Evolutionary conservation across 1,140 invertebrate species (phyloP), one percentile per base, ranked within the genome.

Genomic region (Psix sp.): DNA sequence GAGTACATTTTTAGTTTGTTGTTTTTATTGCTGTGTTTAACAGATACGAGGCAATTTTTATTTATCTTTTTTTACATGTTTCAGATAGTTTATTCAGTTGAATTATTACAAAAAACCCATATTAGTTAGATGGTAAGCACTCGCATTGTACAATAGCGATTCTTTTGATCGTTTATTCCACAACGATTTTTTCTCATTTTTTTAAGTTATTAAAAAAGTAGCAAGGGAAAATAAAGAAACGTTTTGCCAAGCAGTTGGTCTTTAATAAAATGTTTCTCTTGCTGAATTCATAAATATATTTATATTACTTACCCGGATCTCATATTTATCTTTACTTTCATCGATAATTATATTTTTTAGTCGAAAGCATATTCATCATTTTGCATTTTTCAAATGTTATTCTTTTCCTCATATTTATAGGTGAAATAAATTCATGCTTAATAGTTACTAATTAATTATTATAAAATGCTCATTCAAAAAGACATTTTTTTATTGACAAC

Each of bases 181-280:
- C 31, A 21, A 11, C 5, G 9, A 38, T 43, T 54, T 56, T 39
- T 10, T 11, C 36, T 57, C 43, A 43, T 29, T 13, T 68, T 59
- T 68, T 35, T 43, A 56, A 11, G n/a, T 2, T 15, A 33, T 26
- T 15, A 49, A 62, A 38, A 51, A 46, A 62, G 31, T 42, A 42
- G n/a, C n/a, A 42, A 9, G 18, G 18, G 39, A 11, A 17, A 21
- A 21, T 42, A 33, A 29, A 24, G 16, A 20, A 16, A 14, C n/a
- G 24, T 57, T 38, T 48, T 14, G 56, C 29, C 20, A 49, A 62
- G 57, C 45, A 62, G 57, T 45, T 51, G 57, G 59, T 63, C 46
- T 63, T 5, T 9, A 17, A 43, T 49, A 9, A 52, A 63, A 42
- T 51, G n/a, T 43, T 52, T 63, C 59, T 63, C 59, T 52, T 63